A percentile compares a stretch with the other conserved stretches of the same genome.
Evolutionary conservation across 1,140 invertebrate species (phyloP).

Genomic region (Polypedilum pembai): DNA sequence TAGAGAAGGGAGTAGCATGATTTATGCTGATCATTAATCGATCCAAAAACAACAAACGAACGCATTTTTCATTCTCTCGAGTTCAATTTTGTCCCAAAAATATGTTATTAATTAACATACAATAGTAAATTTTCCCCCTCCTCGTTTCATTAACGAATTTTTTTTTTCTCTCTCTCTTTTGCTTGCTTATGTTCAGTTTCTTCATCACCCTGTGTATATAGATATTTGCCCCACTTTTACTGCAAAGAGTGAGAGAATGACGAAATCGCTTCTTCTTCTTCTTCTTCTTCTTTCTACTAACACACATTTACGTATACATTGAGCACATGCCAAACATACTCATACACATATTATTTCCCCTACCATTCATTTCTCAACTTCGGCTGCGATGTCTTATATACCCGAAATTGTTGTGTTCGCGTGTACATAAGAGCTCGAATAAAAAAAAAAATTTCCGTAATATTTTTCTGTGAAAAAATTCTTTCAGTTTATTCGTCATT

Average conservation of each 20-base stretch:
- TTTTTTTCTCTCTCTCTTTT: background rate
- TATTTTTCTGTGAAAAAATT: conserved; percentile 27
- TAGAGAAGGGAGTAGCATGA: too few species aligned
- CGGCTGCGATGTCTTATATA: background rate
- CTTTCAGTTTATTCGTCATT: conserved; percentile 28
- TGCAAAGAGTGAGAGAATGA: conserved; percentile 10
- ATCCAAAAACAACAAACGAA: too few species aligned
- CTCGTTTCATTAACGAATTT: background rate
- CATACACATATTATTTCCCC: conserved; percentile 15
- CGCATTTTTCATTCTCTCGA: background rate
- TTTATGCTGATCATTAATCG: too few species aligned
- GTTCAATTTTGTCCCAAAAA: conserved; percentile 3
- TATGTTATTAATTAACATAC: conserved; percentile 27
- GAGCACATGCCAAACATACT: background rate
- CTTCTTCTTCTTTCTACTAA: background rate
- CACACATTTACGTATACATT: background rate
- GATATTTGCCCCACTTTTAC: conserved; percentile 20
- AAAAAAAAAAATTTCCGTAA: conserved; percentile 23
- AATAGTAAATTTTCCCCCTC: conserved; percentile 21
- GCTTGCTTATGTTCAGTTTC: background rate
- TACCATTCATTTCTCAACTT: background rate
- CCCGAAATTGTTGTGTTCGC: background rate
- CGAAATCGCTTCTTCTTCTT: conserved; percentile 12
- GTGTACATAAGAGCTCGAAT: background rate
- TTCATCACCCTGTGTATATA: background rate